Evolutionary conservation across 92 coral and sea anemone genomes (phyloP).

Genomic region (Pocillopora grandis): DNA sequence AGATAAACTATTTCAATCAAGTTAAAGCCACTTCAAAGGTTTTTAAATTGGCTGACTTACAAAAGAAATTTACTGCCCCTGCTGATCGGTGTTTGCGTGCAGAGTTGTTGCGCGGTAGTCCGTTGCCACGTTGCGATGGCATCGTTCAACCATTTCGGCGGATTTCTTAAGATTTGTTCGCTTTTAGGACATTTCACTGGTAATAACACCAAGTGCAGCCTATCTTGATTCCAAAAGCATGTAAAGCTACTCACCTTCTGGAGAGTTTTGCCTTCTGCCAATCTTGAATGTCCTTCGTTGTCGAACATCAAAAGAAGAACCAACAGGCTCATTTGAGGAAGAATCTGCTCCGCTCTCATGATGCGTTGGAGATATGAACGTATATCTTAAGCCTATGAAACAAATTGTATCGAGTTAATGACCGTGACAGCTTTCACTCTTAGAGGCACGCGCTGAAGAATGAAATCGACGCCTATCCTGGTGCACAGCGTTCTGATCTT

Average conservation of each 20-base stretch:
- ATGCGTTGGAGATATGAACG: background rate
- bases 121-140: background rate
- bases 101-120: background rate
- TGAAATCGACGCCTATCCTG: constrained; percentile 20
- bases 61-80: background rate
- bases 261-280: constrained; percentile 26
- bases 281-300: constrained; percentile 5
- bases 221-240: background rate
- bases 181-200: background rate
- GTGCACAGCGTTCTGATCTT: constrained; percentile 31
- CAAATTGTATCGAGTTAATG: constrained; percentile 22
- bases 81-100: constrained; percentile 1
- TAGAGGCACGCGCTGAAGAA: constrained; percentile 21
- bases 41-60: constrained; percentile 24
- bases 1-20: background rate
- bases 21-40: background rate
- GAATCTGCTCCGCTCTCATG: constrained; percentile 18
- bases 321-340: constrained; percentile 20
- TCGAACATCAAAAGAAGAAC: constrained; percentile 28
- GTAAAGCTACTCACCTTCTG: constrained; percentile 24
- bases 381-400: constrained; percentile 26
- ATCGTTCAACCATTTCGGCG: background rate
- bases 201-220: background rate
- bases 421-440: constrained; percentile 13
- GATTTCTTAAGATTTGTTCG: background rate